Evolutionary conservation across 2,888 invertebrate species (phyloP).

Genomic region (Charanyca ferruginea): DNA sequence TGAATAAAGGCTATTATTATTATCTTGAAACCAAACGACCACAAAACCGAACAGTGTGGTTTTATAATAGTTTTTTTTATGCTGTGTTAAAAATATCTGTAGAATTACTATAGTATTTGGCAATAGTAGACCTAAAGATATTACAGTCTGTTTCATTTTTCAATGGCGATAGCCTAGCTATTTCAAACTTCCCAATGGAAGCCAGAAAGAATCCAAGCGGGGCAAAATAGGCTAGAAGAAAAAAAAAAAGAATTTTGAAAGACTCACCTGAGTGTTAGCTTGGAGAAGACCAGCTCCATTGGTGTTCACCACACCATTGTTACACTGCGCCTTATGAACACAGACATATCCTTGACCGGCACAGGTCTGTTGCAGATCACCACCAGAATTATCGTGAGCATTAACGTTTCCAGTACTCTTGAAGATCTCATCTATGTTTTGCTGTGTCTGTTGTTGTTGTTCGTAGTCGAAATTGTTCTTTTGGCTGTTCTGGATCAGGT

Average conservation of each 20-base stretch:
- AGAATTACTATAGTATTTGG: no score
- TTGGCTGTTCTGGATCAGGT: conserved; percentile 80
- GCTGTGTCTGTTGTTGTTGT: conserved; percentile 80
- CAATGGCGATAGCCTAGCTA: no score
- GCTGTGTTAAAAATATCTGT: no score
- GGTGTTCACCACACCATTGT: conserved; percentile 91
- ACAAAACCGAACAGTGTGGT: no score
- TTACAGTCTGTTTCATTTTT: no score
- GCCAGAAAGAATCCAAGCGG: no score
- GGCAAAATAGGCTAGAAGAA: no score
- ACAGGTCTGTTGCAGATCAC: conserved; percentile 89
- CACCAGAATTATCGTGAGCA: conserved; percentile 75
- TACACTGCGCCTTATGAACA: conserved; percentile 91
- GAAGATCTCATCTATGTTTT: conserved; percentile 82
- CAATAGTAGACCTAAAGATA: no score
- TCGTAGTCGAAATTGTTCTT: conserved; percentile 80
- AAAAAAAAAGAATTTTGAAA: background rate
- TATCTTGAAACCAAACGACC: no score
- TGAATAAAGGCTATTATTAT: no score
- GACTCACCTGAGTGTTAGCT: conserved; percentile 91
- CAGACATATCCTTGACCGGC: conserved; percentile 91
- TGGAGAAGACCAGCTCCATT: conserved; percentile 87
- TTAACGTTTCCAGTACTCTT: conserved; percentile 80
- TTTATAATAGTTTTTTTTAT: no score
- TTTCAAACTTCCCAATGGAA: no score